Evolutionary conservation across 2,797 vertebrate species (phyloP).

Genomic region (Thunnus albacares): DNA sequence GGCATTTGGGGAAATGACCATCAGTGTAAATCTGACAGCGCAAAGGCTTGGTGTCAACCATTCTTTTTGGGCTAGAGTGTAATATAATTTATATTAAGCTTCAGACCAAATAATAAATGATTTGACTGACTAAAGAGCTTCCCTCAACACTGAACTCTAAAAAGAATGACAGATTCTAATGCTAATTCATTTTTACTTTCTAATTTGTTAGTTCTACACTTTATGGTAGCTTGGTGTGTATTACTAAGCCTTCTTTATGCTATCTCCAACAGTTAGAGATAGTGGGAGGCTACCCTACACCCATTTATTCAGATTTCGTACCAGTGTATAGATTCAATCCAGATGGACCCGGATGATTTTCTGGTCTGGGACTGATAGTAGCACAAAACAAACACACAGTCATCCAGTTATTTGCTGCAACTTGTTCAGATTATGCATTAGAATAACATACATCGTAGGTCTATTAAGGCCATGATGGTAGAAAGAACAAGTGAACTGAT

Average conservation of each 20-base stretch:
- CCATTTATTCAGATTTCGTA: constrained; percentile 60
- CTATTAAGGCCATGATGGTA: background rate
- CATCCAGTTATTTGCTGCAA: constrained; percentile 14
- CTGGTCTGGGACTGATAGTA: constrained; percentile 24
- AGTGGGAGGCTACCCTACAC: constrained; percentile 25
- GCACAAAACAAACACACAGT: constrained; percentile 8
- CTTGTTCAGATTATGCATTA: background rate
- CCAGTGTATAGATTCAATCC: constrained; percentile 35
- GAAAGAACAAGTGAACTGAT: background rate
- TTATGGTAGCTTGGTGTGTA: background rate
- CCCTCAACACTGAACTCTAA: background rate
- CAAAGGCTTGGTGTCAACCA: background rate
- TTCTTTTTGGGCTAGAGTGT: background rate
- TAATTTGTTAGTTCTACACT: constrained; percentile 11
- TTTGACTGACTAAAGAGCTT: constrained; percentile 9
- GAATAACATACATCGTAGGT: background rate
- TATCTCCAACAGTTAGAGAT: constrained; percentile 22
- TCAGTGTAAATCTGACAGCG: constrained; percentile 10
- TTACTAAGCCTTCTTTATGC: constrained; percentile 13
- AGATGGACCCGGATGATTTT: constrained; percentile 53
- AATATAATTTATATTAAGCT: background rate
- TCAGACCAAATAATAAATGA: background rate
- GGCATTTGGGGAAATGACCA: constrained; percentile 44
- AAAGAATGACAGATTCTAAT: background rate
- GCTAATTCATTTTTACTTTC: background rate